phyloP scores from a whole-genome alignment of 2,888 invertebrate species.

The Macrophya annulata region DNA sequence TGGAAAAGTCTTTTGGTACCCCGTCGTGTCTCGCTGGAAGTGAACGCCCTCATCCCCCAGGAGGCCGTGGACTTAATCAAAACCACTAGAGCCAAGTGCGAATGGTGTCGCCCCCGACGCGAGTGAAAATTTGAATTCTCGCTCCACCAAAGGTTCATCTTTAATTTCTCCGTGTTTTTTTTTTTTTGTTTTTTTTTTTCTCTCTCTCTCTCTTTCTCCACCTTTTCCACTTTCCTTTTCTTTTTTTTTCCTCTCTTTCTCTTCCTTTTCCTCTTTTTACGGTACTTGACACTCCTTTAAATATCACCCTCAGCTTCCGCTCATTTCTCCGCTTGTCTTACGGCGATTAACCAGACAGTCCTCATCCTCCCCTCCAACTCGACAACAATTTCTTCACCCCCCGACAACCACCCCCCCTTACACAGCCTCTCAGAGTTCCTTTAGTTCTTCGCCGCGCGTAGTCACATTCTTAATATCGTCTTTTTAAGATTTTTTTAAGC shows the following conservation, averaged over 20 bases:
- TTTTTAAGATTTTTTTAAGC: slow-evolving; percentile 78
- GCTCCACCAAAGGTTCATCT: slow-evolving; percentile 79
- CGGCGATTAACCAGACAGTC: slow-evolving; percentile 78
- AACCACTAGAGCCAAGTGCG: slow-evolving; percentile 52
- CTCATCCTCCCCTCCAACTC: slow-evolving; percentile 60
- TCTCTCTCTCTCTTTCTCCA: slow-evolving; percentile 58
- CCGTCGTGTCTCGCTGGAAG: slow-evolving; percentile 36
- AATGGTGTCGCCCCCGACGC: slow-evolving; percentile 40
- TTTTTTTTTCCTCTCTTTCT: slow-evolving; percentile 55
- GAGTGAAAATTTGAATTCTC: slow-evolving; percentile 70
- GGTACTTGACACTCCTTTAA: slow-evolving; percentile 65
- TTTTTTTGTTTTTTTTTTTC: slow-evolving; percentile 69
- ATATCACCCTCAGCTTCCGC: slow-evolving; percentile 68
- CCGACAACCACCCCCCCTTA: slow-evolving; percentile 58
- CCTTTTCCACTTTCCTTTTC: slow-evolving; percentile 61
- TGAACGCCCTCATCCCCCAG: slow-evolving; percentile 45
- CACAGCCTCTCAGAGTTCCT: slow-evolving; percentile 61
- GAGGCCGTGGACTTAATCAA: slow-evolving; percentile 55
- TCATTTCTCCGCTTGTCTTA: slow-evolving; percentile 79
- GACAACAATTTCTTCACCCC: slow-evolving; percentile 58
- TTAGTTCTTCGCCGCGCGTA: slow-evolving; percentile 68
- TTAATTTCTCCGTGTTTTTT: slow-evolving; percentile 79
- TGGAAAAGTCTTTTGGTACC: slow-evolving; percentile 31
- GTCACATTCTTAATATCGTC: slow-evolving; percentile 79
- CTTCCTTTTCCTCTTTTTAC: slow-evolving; percentile 64